phyloP scores from a whole-genome alignment of 2,113 vertebrate species.

The Crotalus horridus region DNA sequence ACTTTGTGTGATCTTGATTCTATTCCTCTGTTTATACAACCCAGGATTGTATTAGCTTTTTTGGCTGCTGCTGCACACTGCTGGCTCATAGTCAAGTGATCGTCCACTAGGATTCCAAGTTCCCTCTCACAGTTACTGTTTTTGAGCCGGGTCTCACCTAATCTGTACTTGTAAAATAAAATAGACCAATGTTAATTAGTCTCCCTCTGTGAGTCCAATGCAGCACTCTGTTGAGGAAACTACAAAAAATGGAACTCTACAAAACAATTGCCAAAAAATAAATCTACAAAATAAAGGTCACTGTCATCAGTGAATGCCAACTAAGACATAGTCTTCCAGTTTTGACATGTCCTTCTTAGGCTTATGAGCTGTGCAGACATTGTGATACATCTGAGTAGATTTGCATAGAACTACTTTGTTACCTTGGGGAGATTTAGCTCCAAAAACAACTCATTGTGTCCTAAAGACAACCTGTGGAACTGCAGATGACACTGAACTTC shows the following conservation, averaged over 20 bases:
- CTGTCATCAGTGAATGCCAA: background rate
- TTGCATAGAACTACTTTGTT: background rate
- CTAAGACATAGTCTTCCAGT: background rate
- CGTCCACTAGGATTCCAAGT: no score
- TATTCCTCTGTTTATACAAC: no score
- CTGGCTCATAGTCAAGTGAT: no score
- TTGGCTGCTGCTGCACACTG: no score
- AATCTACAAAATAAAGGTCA: background rate
- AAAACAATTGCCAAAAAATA: background rate
- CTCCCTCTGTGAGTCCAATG: background rate
- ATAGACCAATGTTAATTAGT: background rate
- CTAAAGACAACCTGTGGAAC: background rate
- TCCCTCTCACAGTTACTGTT: no score
- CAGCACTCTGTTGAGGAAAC: background rate
- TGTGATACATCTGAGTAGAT: background rate
- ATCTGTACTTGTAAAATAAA: background rate
- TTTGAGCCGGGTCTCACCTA: no score
- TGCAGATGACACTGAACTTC: background rate
- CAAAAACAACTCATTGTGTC: background rate
- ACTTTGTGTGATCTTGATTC: no score
- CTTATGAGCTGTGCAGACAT: background rate
- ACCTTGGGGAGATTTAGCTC: background rate
- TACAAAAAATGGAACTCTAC: background rate
- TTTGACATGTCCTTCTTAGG: background rate
- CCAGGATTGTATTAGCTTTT: no score